Evolutionary conservation across 2,888 invertebrate species (phyloP), one percentile per base, ranked within the genome.

Genomic region (Agonopterix arenella): DNA sequence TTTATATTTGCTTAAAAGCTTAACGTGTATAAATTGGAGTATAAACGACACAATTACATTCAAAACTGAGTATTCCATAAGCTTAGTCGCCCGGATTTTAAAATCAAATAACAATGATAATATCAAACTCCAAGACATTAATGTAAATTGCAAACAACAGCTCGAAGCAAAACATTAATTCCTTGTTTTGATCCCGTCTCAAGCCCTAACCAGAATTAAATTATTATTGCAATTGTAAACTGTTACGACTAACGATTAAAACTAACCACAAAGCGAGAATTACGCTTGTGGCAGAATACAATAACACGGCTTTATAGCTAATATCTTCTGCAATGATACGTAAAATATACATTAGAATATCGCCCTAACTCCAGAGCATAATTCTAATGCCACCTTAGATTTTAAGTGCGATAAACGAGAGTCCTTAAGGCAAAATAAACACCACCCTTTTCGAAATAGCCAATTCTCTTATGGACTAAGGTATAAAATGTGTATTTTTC

Each of bases 171-270:
- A 56, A 61, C 75, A 74, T 75, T 80, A 76, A 80, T 80, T 71
- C 70, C 69, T 58, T 74, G 74, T 81, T 80, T 73, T 76, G 78
- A 77, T 77, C 76, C 76, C 62, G 53, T 63, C 66, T 71, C 64
- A 63, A 61, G 61, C 62, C 62, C 66, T 68, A 74, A 75, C 76
- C 70, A 65, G 73, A 80, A 70, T 80, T 75, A 81, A 85, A 86
- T 85, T 84, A 84, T 82, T 85, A 84, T 86, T 81, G 76, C 80
- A 68, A 74, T 75, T 78, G 78, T 85, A 80, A 84, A 88, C 73
- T 72, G 81, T 88, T 86, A 89, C 64, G 81, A 76, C 71, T 58
- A 59, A 64, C 73, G 69, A 82, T 85, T 84, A 82, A 81, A 83
- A 83, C 79, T 80, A 79, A 82, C 85, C 85, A 59, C 78, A 61